Conservation (phyloP, 2,797 vertebrate species). For the Dendrocincla fuliginosa region DNA sequence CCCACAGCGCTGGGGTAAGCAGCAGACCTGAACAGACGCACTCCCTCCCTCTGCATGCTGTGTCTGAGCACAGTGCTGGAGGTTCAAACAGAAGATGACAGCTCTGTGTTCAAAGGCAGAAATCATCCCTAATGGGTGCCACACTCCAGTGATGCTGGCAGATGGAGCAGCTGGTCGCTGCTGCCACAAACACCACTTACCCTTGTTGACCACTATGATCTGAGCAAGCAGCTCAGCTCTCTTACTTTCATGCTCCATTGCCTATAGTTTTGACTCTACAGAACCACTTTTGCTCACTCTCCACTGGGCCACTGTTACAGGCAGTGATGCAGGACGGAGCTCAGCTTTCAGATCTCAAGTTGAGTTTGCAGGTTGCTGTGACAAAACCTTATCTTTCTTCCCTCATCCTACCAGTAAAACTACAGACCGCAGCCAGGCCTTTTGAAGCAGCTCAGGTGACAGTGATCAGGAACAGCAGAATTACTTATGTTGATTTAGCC, state of each 20-base stretch:
- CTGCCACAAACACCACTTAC: neutral
- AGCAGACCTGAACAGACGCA: neutral
- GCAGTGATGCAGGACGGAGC: neutral
- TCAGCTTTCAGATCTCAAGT: conserved; percentile 13
- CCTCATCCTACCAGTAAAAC: neutral
- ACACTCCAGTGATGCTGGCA: neutral
- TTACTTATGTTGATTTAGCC: neutral
- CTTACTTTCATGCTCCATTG: neutral
- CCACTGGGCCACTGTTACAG: neutral
- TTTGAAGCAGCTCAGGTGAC: neutral
- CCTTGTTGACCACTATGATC: neutral
- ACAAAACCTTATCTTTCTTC: neutral
- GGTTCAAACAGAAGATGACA: neutral
- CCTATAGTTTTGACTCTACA: neutral
- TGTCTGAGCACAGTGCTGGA: neutral
- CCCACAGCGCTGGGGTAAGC: neutral
- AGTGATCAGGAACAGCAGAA: neutral
- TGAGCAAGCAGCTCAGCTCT: neutral
- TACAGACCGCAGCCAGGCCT: neutral
- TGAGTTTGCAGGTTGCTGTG: neutral
- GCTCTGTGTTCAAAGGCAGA: neutral
- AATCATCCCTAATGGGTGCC: neutral
- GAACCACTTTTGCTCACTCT: neutral
- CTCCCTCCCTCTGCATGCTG: neutral
- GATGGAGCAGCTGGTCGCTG: neutral